Conservation (phyloP, 2,797 vertebrate species). For the Muraenolepis orangiensis region DNA sequence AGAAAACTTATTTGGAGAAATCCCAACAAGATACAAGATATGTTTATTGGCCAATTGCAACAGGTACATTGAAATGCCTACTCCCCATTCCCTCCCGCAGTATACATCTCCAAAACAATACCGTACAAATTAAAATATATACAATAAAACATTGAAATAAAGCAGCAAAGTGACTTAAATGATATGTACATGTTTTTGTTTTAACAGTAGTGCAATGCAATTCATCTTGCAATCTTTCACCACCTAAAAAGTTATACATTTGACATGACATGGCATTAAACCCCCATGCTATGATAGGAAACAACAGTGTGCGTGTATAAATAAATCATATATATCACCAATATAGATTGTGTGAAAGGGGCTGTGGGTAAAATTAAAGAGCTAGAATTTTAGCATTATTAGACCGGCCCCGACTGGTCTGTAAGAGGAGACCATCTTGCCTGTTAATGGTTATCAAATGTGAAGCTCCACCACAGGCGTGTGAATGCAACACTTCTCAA, state of each 20-base stretch:
- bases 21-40: too few relatives aligned
- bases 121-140: too few relatives aligned
- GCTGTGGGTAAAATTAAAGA: not conserved
- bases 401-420: not conserved
- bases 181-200: too few relatives aligned
- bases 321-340: not conserved
- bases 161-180: too few relatives aligned
- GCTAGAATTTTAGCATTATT: not conserved
- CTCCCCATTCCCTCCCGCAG: too few relatives aligned
- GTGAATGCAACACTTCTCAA: not conserved
- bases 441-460: not conserved
- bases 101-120: too few relatives aligned
- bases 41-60: too few relatives aligned
- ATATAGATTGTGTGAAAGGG: not conserved
- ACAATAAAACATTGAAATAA: too few relatives aligned
- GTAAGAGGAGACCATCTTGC: not conserved
- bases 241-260: not conserved
- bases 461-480: not conserved
- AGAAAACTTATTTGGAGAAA: conserved; percentile 31
- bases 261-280: not conserved
- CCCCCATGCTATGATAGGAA: not conserved
- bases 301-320: not conserved
- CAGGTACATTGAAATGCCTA: too few relatives aligned
- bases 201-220: conserved; percentile 7
- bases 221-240: not conserved